Evolutionary conservation across 2,888 invertebrate species (phyloP), one percentile per base, ranked within the genome.

Genomic region (Amiota mariae): DNA sequence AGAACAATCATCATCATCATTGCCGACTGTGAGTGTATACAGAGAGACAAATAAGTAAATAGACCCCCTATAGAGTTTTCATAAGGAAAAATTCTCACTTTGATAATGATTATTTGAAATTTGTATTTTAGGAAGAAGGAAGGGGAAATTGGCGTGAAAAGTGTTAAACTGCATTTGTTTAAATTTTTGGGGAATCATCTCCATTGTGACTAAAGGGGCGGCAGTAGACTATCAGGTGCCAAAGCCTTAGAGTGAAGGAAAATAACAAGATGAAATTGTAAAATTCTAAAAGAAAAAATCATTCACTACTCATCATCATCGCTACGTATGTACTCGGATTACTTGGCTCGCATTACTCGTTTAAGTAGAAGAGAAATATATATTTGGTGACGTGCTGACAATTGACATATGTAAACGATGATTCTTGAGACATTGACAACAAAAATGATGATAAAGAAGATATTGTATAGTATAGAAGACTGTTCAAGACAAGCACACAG

Each of bases 81-180:
- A 82, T 83, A 79, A 79, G 76, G 87, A 82, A 87, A 75, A 85
- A 80, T 72, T 82, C 80, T 77, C 77, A 73, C 83, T 86, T 86
- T 83, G 83, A 82, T n/a, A n/a, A n/a, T 81, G 85, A 81, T 76
- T 73, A 54, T 85, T 84, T 81, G 80, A 81, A 81, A 54, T n/a
- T n/a, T 49, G 66, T 56, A 13, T 12, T 10, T 8, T 48, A n/a
- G 51, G 20, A 18, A 20, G n/a, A 48, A 49, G 73, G 66, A 63
- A 67, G n/a, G 18, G 18, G 11, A 10, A 12, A 36, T 59, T 63
- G 66, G 64, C 15, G 70, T 73, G 71, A 72, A 78, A 78, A 86
- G 84, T 86, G 84, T 86, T 86, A 82, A 84, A 84, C 84, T 84
- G 84, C 82, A 81, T 80, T 83, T 77, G 84, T 76, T 78, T 83